A percentile compares a stretch with the other conserved stretches of the same genome.
These are phyloP conservation scores for Myotis daubentonii DNA, from an alignment of 2,797 vertebrate genomes.

Conservation along the genomic window DNA sequence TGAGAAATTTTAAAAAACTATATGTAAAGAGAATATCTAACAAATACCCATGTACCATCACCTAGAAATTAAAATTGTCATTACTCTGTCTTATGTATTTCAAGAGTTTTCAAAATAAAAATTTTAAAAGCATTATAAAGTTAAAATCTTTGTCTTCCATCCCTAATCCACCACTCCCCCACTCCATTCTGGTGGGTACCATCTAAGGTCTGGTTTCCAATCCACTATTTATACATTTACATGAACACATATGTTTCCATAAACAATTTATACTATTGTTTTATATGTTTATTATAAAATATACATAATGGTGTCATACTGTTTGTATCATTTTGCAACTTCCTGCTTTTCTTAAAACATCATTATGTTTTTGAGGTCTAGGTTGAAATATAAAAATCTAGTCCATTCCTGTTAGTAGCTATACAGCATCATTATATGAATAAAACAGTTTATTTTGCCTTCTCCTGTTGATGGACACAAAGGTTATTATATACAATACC, in stretches of 20 bases:
- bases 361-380: neutral
- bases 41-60: neutral
- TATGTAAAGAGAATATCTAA: neutral
- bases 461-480: neutral
- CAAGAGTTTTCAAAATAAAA: neutral
- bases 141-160: neutral
- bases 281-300: slow-evolving; percentile 37
- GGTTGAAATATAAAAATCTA: slow-evolving; percentile 11
- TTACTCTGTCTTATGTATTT: neutral
- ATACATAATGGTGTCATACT: neutral
- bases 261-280: slow-evolving; percentile 36
- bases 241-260: neutral
- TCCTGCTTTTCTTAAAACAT: neutral
- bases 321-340: neutral
- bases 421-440: neutral
- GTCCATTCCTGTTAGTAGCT: neutral
- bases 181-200: neutral
- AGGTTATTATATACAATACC: neutral
- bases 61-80: neutral
- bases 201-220: neutral
- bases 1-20: neutral
- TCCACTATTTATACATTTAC: neutral
- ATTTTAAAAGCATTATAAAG: neutral
- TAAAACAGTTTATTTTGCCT: neutral
- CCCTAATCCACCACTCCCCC: neutral